phyloP scores from a whole-genome alignment of 2,888 invertebrate species.

The Nomada fabriciana region DNA sequence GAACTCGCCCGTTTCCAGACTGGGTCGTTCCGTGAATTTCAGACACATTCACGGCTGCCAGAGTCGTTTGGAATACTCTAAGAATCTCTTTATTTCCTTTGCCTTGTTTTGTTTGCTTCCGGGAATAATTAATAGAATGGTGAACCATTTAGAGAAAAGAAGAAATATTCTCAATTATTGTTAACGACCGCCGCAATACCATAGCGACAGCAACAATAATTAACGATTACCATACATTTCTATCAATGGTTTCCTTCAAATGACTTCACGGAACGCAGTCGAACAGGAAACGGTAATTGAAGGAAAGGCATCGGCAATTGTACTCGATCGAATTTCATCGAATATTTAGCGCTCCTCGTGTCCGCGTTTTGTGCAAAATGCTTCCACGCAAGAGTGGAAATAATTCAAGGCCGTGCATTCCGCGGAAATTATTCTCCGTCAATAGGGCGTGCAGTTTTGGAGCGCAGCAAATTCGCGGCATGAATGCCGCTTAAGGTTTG shows the following conservation, averaged over 20 bases:
- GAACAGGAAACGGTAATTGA: neutral
- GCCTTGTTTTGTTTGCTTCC: too few species aligned
- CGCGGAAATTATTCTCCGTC: conserved; percentile 12
- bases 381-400: neutral
- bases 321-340: neutral
- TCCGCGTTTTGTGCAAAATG: neutral
- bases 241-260: neutral
- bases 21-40: neutral
- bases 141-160: neutral
- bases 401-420: conserved; percentile 40
- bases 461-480: conserved; percentile 17
- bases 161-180: neutral
- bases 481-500: conserved; percentile 19
- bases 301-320: neutral
- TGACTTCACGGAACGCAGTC: neutral
- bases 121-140: too few species aligned
- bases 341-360: neutral
- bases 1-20: neutral
- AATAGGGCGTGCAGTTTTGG: conserved; percentile 26
- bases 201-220: too few species aligned
- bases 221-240: too few species aligned
- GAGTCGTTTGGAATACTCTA: neutral
- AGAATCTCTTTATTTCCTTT: neutral
- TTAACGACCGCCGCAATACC: too few species aligned
- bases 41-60: neutral